Evolutionary conservation across 2,113 vertebrate species (phyloP), one percentile per base, ranked within the genome.

Genomic region (Aegypius monachus): DNA sequence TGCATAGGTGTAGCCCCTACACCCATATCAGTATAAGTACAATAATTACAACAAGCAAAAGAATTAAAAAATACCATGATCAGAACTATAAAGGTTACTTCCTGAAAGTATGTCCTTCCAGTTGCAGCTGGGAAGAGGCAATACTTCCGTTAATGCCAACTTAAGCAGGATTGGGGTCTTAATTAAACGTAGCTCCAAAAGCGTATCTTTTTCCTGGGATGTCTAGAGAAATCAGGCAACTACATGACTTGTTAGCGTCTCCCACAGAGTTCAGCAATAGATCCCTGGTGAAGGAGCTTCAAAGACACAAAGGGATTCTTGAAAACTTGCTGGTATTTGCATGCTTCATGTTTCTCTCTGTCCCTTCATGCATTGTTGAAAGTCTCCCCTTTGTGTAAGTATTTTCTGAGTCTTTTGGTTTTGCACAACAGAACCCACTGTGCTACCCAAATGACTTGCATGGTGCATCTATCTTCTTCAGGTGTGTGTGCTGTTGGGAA

Each of bases 401-500:
- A 10, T 29, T 45, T 88, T 23, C 65, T 11, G 25, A 16, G 17
- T 12, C 50, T 59, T 70, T 34, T 61, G 5, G 16, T 66, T 75
- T 73, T 85, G 53, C 31, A 10, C 11, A 45, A 29, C n/a, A 55
- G 14, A 67, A 11, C 9, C 10, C 13, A 29, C 7, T 50, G 32
- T 86, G n/a, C 61, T 52, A 1, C 38, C 5, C 5, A 5, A 29
- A 26, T 38, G 16, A 43, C 22, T 27, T 63, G 22, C 26, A 7
- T 6, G 40, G 36, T 68, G 42, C 17, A 13, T 50, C 47, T 56
- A 45, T 73, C 79, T 68, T 50, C 17, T 92, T 94, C 6, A 99
- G 99, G 99, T 2, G 99, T 99, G 68, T 99, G 99, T 42, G 99
- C 99, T 1, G 99, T 99, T 13, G 99, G 99, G 47, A 99, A 99